Percentiles rank a stretch among this genome's conserved stretches.
phyloP scores from a whole-genome alignment of 2,113 vertebrate genomes.

The Myrmecophaga tridactyla region DNA sequence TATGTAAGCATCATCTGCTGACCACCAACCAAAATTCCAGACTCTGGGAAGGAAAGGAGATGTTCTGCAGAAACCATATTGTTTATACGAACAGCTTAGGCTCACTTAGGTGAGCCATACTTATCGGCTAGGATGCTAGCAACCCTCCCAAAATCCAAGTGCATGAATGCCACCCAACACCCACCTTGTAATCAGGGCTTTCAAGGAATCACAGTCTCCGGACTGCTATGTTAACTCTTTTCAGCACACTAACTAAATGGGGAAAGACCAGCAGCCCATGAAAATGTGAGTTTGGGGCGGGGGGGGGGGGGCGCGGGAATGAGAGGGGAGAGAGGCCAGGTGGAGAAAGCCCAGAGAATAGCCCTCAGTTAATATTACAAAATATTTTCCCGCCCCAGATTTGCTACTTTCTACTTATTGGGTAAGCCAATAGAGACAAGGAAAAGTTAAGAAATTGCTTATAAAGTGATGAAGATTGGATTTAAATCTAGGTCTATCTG shows the following conservation, averaged over 20 bases:
- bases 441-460: not conserved
- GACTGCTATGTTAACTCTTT: not conserved
- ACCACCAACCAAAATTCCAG: rapidly evolving
- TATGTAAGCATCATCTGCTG: not conserved
- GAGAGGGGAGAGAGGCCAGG: not conserved
- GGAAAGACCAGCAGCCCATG: not conserved
- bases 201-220: not conserved
- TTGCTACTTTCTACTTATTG: not conserved
- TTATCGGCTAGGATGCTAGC: not conserved
- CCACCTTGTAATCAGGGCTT: not conserved
- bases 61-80: not conserved
- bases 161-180: not conserved
- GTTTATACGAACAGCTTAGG: not conserved
- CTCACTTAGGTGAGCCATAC: not conserved
- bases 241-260: not conserved
- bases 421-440: not conserved
- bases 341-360: rapidly evolving
- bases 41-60: not conserved
- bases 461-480: not conserved
- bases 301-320: too few relatives aligned
- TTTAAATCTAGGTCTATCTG: not conserved
- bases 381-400: not conserved
- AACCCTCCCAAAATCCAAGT: not conserved
- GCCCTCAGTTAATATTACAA: not conserved
- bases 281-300: not conserved